phyloP scores from a whole-genome alignment of 2,797 vertebrate species.

The Hydrolagus colliei region DNA sequence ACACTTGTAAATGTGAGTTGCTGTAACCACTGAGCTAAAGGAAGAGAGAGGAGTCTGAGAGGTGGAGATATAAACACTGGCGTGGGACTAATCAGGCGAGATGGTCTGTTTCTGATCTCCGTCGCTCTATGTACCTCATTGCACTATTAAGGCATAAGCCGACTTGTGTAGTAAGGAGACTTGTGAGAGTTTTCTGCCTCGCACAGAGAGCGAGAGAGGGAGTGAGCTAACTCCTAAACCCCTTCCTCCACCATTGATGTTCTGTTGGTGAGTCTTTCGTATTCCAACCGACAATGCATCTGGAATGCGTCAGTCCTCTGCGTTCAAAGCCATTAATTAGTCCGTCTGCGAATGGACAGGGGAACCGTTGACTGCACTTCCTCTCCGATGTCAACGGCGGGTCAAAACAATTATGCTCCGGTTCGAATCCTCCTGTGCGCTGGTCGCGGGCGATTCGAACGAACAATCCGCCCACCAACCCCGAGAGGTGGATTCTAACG shows the following conservation, averaged over 20 bases:
- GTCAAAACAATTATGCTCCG: not conserved
- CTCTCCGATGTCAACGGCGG: not conserved
- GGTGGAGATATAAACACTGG: too few relatives aligned
- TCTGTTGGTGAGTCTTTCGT: not conserved
- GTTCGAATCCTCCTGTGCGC: not conserved
- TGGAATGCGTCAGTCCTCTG: not conserved
- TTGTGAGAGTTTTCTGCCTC: not conserved
- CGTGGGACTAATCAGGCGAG: too few relatives aligned
- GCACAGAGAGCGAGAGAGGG: not conserved
- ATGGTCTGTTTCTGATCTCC: too few relatives aligned
- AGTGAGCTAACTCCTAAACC: not conserved
- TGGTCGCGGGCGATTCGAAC: not conserved
- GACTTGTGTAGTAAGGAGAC: not conserved
- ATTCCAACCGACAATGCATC: not conserved
- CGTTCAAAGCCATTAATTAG: not conserved
- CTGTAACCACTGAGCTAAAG: too few relatives aligned
- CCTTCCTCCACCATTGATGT: too few relatives aligned
- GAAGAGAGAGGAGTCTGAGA: too few relatives aligned
- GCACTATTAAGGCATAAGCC: not conserved
- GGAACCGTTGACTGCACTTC: not conserved
- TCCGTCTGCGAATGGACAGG: not conserved
- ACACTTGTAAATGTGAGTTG: too few relatives aligned
- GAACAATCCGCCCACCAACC: not conserved
- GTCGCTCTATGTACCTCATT: not conserved
- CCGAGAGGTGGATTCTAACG: not conserved